Evolutionary conservation across 2,113 vertebrate species (phyloP).

Genomic region (Pardalotus punctatus): DNA sequence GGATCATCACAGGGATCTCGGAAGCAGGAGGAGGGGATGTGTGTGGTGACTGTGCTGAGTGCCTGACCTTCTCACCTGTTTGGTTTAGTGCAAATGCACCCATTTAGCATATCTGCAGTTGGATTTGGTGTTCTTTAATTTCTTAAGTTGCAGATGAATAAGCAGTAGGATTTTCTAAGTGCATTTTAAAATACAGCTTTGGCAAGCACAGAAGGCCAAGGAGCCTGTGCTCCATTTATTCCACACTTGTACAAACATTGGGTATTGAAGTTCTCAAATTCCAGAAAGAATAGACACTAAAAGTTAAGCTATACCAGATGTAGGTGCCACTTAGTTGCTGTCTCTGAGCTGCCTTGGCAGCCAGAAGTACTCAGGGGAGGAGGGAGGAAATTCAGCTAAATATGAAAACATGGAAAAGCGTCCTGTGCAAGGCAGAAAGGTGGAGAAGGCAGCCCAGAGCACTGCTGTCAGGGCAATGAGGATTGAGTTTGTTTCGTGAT

Average conservation of each 20-base stretch:
- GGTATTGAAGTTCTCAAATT: conserved; percentile 58
- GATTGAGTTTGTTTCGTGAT: not conserved
- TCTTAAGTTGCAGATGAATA: not conserved
- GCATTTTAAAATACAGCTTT: conserved; percentile 13
- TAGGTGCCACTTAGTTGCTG: conserved; percentile 39
- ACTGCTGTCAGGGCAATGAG: not conserved
- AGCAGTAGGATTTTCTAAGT: not conserved
- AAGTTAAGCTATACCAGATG: conserved; percentile 60
- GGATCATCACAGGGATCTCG: not conserved
- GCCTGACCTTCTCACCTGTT: not conserved
- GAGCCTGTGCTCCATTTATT: conserved; percentile 3
- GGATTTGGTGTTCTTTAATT: not conserved
- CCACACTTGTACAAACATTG: conserved; percentile 56
- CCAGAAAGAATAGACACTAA: conserved; percentile 34
- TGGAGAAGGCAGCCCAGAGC: not conserved
- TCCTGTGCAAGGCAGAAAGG: not conserved
- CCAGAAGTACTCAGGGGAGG: not conserved
- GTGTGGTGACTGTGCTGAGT: not conserved
- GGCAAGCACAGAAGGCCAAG: not conserved
- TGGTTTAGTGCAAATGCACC: not conserved
- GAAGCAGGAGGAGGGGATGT: not conserved
- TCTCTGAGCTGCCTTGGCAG: conserved; percentile 31
- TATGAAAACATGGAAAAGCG: not conserved
- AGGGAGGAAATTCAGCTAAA: not conserved
- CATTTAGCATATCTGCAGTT: not conserved